These are phyloP conservation scores for Nemotelus pantherinus DNA, from an alignment of 2,888 invertebrate genomes.

Conservation along the genomic window DNA sequence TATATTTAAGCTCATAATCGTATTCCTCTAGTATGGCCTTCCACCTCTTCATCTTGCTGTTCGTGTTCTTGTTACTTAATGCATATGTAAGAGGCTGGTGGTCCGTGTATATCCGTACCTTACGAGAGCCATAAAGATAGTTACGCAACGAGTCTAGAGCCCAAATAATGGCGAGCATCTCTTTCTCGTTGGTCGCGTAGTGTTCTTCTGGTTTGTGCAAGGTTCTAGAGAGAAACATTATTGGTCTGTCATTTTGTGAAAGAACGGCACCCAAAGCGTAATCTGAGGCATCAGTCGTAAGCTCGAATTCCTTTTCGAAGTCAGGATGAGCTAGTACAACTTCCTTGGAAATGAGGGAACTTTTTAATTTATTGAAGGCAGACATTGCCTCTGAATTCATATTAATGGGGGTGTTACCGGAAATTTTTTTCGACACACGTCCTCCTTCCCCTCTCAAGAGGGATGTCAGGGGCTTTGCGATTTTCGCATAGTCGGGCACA, in stretches of 20 bases:
- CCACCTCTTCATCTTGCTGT: conserved; percentile 51
- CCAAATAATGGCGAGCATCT: conserved; percentile 39
- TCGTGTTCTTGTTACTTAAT: conserved; percentile 50
- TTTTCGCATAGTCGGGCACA: no score
- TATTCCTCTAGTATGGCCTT: conserved; percentile 49
- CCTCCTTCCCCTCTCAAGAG: conserved; percentile 27
- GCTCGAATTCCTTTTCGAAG: conserved; percentile 9
- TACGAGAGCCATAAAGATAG: conserved; percentile 10
- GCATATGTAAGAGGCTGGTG: conserved; percentile 48
- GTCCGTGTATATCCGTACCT: conserved; percentile 28
- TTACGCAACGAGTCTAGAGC: conserved; percentile 19
- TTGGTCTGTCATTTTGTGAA: conserved; percentile 21
- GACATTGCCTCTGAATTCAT: background rate
- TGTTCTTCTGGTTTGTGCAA: conserved; percentile 24
- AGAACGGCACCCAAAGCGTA: conserved; percentile 25
- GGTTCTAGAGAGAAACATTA: conserved; percentile 20
- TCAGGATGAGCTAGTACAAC: background rate
- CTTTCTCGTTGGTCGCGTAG: conserved; percentile 38
- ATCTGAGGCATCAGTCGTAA: conserved; percentile 25
- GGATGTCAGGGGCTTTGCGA: background rate
- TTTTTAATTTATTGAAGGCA: conserved; percentile 19
- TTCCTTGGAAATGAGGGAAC: conserved; percentile 12
- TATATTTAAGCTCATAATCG: conserved; percentile 39
- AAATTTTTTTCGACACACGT: conserved; percentile 21
- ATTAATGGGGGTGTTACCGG: conserved; percentile 3